Conservation (phyloP, 2,113 vertebrate genomes). For the Antechinus flavipes region DNA sequence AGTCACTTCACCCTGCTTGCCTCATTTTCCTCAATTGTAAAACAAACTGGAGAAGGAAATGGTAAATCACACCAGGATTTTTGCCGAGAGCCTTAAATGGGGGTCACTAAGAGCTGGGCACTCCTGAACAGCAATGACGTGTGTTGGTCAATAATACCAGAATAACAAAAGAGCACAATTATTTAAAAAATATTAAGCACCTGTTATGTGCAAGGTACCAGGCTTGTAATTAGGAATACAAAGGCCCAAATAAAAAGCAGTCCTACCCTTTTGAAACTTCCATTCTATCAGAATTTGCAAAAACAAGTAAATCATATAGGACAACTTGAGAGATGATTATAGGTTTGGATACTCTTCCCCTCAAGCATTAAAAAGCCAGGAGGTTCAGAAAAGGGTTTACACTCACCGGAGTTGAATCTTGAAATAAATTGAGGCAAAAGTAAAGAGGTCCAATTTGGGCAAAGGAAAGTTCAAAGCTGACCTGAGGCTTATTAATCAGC, state of each 20-base stretch:
- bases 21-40: background rate
- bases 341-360: background rate
- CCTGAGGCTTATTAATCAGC: background rate
- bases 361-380: background rate
- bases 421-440: background rate
- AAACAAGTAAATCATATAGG: background rate
- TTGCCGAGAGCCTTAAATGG: background rate
- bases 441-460: background rate
- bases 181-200: background rate
- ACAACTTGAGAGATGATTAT: background rate
- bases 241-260: background rate
- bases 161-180: background rate
- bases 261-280: background rate
- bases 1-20: background rate
- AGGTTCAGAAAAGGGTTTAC: background rate
- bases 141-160: background rate
- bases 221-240: background rate
- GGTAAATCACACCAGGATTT: background rate
- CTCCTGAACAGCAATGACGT: background rate
- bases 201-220: background rate
- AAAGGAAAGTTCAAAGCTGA: background rate
- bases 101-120: background rate
- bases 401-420: background rate
- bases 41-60: background rate
- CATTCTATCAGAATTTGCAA: background rate